Percentiles rank a stretch among this genome's conserved stretches.
These are phyloP conservation scores for Hybognathus amarus DNA, from an alignment of 2,797 vertebrate genomes.

Conservation along the genomic window DNA sequence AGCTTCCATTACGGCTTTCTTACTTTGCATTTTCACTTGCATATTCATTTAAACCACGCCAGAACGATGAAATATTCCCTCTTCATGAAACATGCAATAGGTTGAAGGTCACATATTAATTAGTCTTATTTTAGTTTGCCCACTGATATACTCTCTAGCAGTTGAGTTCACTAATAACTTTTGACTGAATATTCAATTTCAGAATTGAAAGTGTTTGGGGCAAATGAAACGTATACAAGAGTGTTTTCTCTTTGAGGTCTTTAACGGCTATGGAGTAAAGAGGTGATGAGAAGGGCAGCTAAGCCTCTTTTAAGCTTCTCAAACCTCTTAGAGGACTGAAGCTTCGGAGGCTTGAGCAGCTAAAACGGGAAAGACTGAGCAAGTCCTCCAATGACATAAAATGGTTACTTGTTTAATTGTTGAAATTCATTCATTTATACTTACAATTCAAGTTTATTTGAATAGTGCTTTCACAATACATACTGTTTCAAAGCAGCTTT, in stretches of 20 bases:
- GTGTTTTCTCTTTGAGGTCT: conserved; percentile 56
- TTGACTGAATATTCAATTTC: conserved; percentile 20
- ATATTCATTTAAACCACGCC: conserved; percentile 13
- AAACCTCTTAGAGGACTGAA: conserved; percentile 76
- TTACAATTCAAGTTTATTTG: not conserved
- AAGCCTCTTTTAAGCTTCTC: conserved; percentile 77
- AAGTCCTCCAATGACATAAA: conserved; percentile 66
- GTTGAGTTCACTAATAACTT: not conserved
- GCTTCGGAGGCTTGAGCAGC: conserved; percentile 70
- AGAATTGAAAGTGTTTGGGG: conserved; percentile 28
- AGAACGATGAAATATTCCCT: not conserved
- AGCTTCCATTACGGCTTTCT: not conserved
- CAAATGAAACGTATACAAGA: conserved; percentile 23
- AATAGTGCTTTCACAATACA: too few species aligned
- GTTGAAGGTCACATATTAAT: not conserved
- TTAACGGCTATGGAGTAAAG: conserved; percentile 70
- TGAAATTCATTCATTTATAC: not conserved
- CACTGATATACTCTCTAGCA: conserved; percentile 3
- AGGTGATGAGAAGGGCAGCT: conserved; percentile 73
- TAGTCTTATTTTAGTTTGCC: not conserved
- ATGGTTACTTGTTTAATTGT: conserved; percentile 62
- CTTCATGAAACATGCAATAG: not conserved
- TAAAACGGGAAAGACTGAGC: conserved; percentile 57
- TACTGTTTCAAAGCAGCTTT: too few species aligned
- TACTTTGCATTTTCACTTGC: not conserved